Percentiles rank a stretch among this genome's conserved stretches.
These are phyloP conservation scores for Macrosoma leucophasiata DNA, from an alignment of 2,888 invertebrate genomes.

Conservation along the genomic window DNA sequence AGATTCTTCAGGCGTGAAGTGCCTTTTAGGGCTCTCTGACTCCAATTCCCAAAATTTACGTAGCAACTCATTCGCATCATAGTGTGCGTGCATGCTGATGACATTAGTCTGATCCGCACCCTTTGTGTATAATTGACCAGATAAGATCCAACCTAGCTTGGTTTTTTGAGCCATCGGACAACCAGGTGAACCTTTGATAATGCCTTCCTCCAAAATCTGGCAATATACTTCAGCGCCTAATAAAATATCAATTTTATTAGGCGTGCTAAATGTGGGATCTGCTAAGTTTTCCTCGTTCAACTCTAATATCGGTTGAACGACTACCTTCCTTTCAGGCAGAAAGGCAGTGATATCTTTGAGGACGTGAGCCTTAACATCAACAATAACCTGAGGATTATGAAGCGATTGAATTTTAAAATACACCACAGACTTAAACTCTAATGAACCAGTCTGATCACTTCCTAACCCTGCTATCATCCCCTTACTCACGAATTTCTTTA, in stretches of 20 bases:
- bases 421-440: conserved; percentile 17
- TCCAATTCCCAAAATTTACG: conserved; percentile 29
- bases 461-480: no score
- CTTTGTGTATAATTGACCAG: no score
- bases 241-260: conserved; percentile 16
- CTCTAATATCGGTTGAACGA: no score
- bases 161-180: conserved; percentile 11
- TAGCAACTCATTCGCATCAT: conserved; percentile 11
- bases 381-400: conserved; percentile 4
- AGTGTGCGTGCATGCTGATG: conserved; percentile 9
- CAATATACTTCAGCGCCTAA: conserved; percentile 15
- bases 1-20: conserved; percentile 22
- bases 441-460: no score
- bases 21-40: conserved; percentile 14
- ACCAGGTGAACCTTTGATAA: conserved; percentile 5
- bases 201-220: conserved; percentile 10
- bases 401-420: conserved; percentile 19
- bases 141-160: conserved; percentile 15
- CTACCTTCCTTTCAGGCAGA: no score
- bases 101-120: no score
- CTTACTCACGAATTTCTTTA: no score
- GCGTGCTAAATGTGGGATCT: conserved; percentile 11
- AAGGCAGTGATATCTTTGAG: conserved; percentile 12
- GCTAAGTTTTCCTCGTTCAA: no score
- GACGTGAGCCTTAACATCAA: conserved; percentile 10